These are phyloP conservation scores for Pogonocherus hispidulus DNA, from an alignment of 2,888 invertebrate species.

Conservation along the genomic window DNA sequence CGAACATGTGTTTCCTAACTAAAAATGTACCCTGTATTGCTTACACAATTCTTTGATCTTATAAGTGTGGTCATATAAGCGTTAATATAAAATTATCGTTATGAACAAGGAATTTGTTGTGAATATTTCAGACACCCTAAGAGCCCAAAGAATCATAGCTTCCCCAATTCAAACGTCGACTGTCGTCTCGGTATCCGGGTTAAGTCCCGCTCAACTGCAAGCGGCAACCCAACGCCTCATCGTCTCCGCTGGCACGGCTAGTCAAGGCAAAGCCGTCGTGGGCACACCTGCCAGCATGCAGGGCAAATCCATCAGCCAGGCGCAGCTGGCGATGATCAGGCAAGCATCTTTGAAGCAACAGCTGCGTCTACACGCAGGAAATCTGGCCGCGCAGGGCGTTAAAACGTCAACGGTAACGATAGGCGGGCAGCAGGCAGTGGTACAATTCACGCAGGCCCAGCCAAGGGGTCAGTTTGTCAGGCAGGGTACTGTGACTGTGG, in stretches of 20 bases:
- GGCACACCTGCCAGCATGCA: conserved; percentile 59
- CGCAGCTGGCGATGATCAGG: conserved; percentile 76
- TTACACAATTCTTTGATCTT: too few species aligned
- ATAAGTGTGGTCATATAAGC: too few species aligned
- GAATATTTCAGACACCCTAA: conserved; percentile 57
- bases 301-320: conserved; percentile 71
- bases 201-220: conserved; percentile 65
- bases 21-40: too few species aligned
- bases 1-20: too few species aligned
- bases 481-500: conserved; percentile 65
- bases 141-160: conserved; percentile 64
- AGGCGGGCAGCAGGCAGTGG: conserved; percentile 61
- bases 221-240: conserved; percentile 69
- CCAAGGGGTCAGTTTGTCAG: conserved; percentile 63
- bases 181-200: conserved; percentile 65
- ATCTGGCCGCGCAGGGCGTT: conserved; percentile 53
- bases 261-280: conserved; percentile 62
- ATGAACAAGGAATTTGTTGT: too few species aligned
- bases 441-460: conserved; percentile 67
- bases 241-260: conserved; percentile 62
- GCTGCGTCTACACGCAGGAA: conserved; percentile 62
- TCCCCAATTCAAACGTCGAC: conserved; percentile 65
- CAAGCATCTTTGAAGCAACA: conserved; percentile 68
- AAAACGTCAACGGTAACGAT: conserved; percentile 66
- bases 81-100: too few species aligned